Conservation (phyloP, 2,113 vertebrate species). For the Platysternon megacephalum region DNA sequence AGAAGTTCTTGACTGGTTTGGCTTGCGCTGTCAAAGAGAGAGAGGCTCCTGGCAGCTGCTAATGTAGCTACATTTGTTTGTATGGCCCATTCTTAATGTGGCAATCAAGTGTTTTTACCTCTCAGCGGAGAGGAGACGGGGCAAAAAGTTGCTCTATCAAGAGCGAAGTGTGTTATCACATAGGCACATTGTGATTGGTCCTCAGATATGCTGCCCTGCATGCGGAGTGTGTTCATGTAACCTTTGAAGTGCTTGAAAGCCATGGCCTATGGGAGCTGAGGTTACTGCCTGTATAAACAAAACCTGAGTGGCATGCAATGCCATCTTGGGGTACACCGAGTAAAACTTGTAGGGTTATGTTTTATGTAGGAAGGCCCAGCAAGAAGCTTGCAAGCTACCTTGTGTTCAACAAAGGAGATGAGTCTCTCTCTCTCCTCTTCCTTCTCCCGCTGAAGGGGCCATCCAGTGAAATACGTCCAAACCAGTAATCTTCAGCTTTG, state of each 20-base stretch:
- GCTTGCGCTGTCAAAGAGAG: slow-evolving; percentile 63
- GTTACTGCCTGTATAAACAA: not conserved
- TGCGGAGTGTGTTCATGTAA: not conserved
- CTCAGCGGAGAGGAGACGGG: not conserved
- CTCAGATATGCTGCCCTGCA: not conserved
- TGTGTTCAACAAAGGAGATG: not conserved
- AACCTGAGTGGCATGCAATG: not conserved
- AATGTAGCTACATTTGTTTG: slow-evolving; percentile 77
- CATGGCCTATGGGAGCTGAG: fast-evolving
- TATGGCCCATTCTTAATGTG: slow-evolving; percentile 77
- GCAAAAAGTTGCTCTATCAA: not conserved
- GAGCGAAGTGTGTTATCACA: not conserved
- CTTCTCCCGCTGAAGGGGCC: fast-evolving
- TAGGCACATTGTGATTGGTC: not conserved
- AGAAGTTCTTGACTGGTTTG: slow-evolving; percentile 58
- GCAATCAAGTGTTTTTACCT: slow-evolving; percentile 79
- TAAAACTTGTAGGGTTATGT: not conserved
- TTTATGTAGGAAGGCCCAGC: not conserved
- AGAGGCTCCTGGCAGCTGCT: slow-evolving; percentile 69
- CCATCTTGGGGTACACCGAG: not conserved
- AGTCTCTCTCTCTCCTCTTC: not conserved
- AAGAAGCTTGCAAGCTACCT: not conserved
- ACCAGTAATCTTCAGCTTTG: not conserved
- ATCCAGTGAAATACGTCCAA: not conserved
- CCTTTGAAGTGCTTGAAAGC: not conserved